phyloP scores from a whole-genome alignment of 2,113 vertebrate species.

The Dicentrarchus labrax region DNA sequence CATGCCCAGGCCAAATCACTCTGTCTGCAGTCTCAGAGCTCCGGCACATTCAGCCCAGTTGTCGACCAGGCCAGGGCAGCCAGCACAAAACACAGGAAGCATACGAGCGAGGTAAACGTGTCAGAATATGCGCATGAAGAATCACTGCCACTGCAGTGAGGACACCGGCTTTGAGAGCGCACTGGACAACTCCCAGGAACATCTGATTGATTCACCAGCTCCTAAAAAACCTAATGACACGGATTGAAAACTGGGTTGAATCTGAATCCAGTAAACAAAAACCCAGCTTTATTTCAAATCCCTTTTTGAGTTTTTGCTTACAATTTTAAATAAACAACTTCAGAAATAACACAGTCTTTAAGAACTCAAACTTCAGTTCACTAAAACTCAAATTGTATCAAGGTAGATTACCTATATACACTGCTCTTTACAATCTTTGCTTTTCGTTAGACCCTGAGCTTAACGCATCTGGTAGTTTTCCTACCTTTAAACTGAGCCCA shows the following conservation, averaged over 20 bases:
- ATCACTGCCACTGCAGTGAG: neutral
- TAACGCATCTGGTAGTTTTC: neutral
- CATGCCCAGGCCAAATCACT: slow-evolving; percentile 29
- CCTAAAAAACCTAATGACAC: neutral
- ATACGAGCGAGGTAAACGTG: slow-evolving; percentile 7
- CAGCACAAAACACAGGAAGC: neutral
- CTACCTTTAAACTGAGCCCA: neutral
- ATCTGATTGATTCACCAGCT: neutral
- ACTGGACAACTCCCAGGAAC: neutral
- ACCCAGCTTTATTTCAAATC: neutral
- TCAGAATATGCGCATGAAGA: slow-evolving; percentile 13
- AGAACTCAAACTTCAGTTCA: neutral
- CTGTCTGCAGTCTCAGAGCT: slow-evolving; percentile 27
- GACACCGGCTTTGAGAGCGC: neutral
- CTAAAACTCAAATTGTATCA: neutral
- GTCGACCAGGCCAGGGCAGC: neutral
- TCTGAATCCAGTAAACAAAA: neutral
- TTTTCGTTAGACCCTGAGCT: neutral
- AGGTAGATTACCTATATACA: neutral
- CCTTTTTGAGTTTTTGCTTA: neutral
- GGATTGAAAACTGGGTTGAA: neutral
- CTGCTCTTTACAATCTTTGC: neutral
- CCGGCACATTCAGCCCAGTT: slow-evolving; percentile 8
- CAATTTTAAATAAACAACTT: neutral
- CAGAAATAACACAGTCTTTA: neutral